Conservation (phyloP, 2,113 vertebrate species). For the Coreoperca whiteheadi region DNA sequence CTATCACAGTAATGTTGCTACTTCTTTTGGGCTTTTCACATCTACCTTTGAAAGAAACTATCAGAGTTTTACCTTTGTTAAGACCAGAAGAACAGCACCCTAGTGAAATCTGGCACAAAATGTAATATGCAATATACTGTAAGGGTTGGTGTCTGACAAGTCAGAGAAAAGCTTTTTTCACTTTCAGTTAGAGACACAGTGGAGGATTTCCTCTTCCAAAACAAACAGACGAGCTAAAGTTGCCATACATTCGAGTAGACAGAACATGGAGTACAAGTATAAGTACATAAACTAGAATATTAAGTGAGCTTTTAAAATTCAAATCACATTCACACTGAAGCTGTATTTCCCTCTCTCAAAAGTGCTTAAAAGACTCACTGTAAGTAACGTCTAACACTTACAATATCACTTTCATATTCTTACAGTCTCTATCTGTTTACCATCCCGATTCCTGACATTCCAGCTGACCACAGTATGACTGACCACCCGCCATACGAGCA, state of each 20-base stretch:
- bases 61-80: not conserved
- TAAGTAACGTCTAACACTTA: slow-evolving; percentile 16
- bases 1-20: too few relatives aligned
- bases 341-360: not conserved
- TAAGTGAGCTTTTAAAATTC: slow-evolving; percentile 31
- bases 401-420: slow-evolving; percentile 55
- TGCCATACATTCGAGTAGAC: not conserved
- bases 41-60: not conserved
- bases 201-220: too few relatives aligned
- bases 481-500: slow-evolving; percentile 28
- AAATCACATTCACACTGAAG: slow-evolving; percentile 16
- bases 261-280: not conserved
- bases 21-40: not conserved
- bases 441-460: slow-evolving; percentile 59
- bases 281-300: not conserved
- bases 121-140: too few relatives aligned
- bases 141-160: too few relatives aligned
- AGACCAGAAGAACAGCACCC: not conserved
- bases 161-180: too few relatives aligned
- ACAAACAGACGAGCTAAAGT: not conserved
- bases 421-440: slow-evolving; percentile 58
- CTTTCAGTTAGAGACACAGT: too few relatives aligned
- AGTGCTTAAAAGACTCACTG: slow-evolving; percentile 33
- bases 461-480: slow-evolving; percentile 45
- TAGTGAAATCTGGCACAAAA: not conserved